These are phyloP conservation scores for Acrocera orbiculus DNA, from an alignment of 2,888 invertebrate species.

Conservation along the genomic window DNA sequence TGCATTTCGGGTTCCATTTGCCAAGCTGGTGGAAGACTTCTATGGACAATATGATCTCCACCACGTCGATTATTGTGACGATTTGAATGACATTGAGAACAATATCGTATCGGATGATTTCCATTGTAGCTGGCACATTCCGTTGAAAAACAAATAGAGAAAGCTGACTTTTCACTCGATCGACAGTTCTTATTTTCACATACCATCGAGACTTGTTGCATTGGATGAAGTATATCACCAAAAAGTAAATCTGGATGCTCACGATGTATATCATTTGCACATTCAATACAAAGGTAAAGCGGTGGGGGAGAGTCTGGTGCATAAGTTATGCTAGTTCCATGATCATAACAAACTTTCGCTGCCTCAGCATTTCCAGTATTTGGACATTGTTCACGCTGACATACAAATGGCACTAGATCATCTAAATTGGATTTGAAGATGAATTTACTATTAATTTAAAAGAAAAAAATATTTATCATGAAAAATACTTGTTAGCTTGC, in stretches of 20 bases:
- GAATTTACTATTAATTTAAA: not conserved
- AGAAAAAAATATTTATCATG: constrained; percentile 14
- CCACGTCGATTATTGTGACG: constrained; percentile 76
- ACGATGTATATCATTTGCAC: constrained; percentile 80
- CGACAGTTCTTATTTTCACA: constrained; percentile 98
- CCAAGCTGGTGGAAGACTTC: constrained; percentile 71
- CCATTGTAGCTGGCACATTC: constrained; percentile 95
- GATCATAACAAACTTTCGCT: constrained; percentile 87
- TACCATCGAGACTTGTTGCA: constrained; percentile 85
- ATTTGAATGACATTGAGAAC: constrained; percentile 74
- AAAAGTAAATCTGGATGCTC: constrained; percentile 73
- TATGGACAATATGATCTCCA: constrained; percentile 80
- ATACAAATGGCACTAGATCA: constrained; percentile 62
- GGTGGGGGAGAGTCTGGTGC: constrained; percentile 83
- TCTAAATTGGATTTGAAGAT: constrained; percentile 32
- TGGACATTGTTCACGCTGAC: constrained; percentile 84
- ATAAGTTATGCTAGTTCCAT: constrained; percentile 73
- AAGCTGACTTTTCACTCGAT: constrained; percentile 76
- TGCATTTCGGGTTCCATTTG: constrained; percentile 81
- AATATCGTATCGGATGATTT: constrained; percentile 89
- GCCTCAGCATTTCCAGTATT: constrained; percentile 73
- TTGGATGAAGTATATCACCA: constrained; percentile 76
- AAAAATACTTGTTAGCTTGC: constrained; percentile 76
- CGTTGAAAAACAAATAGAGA: constrained; percentile 89
- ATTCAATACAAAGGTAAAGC: constrained; percentile 87